Evolutionary conservation across 1,140 invertebrate genomes (phyloP), one percentile per base, ranked within the genome.

Genomic region (Heliothis subflexa): DNA sequence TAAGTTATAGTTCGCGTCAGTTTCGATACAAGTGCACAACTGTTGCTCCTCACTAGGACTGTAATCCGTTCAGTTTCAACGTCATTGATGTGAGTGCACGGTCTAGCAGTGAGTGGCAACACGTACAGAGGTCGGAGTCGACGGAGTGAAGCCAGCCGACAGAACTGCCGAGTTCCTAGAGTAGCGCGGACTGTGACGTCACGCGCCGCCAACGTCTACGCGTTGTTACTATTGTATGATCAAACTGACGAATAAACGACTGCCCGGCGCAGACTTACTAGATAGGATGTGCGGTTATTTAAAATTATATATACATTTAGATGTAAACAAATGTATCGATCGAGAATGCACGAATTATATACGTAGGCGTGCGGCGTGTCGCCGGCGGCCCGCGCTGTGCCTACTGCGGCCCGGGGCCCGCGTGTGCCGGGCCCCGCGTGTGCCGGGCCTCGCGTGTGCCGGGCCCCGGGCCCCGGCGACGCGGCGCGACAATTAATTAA

Each of bases 301-400:
- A 75, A 75, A 72, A 73, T 73, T 59, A 73, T 75, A 75, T 49
- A 47, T 74, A 74, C 18, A 64, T 75, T n/a, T 75, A 75, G 73
- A 33, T 64, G 73, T 75, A 75, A 66, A 70, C 18, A 62, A 75
- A 75, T 75, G 73, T 75, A 75, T 75, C 47, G 57, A 62, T 62
- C 73, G 57, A 64, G 62, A 61, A 74, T 47, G 72, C 55, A 74
- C 72, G 55, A 74, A 74, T 74, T 74, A 74, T 74, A 74, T 74
- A 73, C 33, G 72, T 74, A 74, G 55, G 72, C 25, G 25, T 55
- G 52, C 18, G 55, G 21, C 25, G 13, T 59, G 55, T 59, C 18
- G 21, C 18, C 1, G 2, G 55, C 54, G 2, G 55, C 54, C 10
- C 25, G 12, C 47, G 16, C 33, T 25, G 49, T 70, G 52, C 66